Evolutionary conservation across 2,797 vertebrate genomes (phyloP).

Genomic region (Gymnothorax reevesii): DNA sequence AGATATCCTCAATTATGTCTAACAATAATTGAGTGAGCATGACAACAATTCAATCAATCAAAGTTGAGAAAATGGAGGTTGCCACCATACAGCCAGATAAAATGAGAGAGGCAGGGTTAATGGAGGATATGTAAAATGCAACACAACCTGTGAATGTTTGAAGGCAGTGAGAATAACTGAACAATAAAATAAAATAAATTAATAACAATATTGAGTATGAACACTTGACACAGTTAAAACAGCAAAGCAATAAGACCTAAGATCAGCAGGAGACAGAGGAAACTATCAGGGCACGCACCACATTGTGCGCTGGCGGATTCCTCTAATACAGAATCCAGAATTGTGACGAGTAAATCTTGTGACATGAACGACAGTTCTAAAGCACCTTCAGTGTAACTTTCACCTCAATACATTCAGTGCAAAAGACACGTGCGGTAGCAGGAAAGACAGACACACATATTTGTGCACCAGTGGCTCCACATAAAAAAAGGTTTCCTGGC

Average conservation of each 20-base stretch:
- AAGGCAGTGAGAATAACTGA: background rate
- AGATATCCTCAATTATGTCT: slow-evolving; percentile 54
- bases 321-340: background rate
- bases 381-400: background rate
- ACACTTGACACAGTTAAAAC: background rate
- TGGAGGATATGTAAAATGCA: slow-evolving; percentile 48
- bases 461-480: background rate
- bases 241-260: background rate
- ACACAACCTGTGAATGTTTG: slow-evolving; percentile 38
- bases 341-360: background rate
- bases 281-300: background rate
- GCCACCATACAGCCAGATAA: slow-evolving; percentile 32
- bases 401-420: slow-evolving; percentile 14
- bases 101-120: too few relatives aligned
- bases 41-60: slow-evolving; percentile 64
- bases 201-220: background rate
- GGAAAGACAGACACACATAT: background rate
- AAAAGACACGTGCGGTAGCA: slow-evolving; percentile 47
- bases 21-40: slow-evolving; percentile 21
- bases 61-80: slow-evolving; percentile 65
- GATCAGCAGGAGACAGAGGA: background rate
- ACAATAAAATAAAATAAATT: background rate
- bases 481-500: background rate
- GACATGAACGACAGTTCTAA: background rate
- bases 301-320: background rate